These are phyloP conservation scores for Numenius arquata DNA, from an alignment of 2,113 vertebrate genomes.

Conservation along the genomic window DNA sequence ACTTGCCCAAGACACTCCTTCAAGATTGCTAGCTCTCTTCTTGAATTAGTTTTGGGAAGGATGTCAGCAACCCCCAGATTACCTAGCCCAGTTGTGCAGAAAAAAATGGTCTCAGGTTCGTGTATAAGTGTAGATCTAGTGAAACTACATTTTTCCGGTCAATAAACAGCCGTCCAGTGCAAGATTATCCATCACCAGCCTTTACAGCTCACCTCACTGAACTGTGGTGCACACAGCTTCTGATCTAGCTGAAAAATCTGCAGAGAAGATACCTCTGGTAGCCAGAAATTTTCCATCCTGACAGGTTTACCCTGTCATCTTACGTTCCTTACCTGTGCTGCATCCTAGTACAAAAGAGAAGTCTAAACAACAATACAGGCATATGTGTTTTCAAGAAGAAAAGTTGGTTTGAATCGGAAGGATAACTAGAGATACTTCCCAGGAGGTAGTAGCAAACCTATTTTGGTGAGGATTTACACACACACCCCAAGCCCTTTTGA, in stretches of 20 bases:
- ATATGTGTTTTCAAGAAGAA: neutral
- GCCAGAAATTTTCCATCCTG: neutral
- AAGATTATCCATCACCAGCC: neutral
- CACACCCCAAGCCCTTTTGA: neutral
- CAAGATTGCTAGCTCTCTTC: neutral
- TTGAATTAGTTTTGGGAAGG: neutral
- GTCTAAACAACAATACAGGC: neutral
- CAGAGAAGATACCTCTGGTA: neutral
- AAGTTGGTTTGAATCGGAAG: neutral
- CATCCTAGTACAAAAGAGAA: neutral
- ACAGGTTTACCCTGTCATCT: neutral
- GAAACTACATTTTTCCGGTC: neutral
- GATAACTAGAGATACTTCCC: neutral
- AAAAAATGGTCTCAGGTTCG: neutral
- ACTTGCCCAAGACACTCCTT: neutral
- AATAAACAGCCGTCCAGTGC: neutral
- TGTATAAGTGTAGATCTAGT: neutral
- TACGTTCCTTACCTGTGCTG: neutral
- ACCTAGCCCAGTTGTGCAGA: neutral
- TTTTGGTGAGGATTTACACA: neutral
- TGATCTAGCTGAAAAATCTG: neutral
- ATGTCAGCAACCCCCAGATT: neutral
- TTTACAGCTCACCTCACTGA: neutral
- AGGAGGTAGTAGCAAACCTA: neutral
- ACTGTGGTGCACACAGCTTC: neutral